Percentiles rank a stretch among this genome's conserved stretches.
Conservation (phyloP, 2,113 vertebrate genomes). For the Emberiza fucata region DNA sequence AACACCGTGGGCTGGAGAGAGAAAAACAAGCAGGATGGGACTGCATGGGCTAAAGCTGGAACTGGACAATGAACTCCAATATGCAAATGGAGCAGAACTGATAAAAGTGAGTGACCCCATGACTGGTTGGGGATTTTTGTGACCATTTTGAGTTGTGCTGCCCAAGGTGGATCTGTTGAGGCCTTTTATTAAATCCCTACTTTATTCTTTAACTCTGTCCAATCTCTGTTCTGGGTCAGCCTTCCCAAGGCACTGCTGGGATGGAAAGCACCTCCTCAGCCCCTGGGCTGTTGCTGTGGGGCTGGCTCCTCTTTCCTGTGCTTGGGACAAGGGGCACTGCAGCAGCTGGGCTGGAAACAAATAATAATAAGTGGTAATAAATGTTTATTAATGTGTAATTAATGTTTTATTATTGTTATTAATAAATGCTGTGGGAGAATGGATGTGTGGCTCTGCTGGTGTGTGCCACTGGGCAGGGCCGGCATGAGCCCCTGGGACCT, state of each 20-base stretch:
- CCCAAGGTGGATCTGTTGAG: too few relatives aligned
- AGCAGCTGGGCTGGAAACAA: not conserved
- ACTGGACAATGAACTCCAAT: too few relatives aligned
- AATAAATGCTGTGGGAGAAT: not conserved
- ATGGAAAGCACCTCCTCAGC: not conserved
- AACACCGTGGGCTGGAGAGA: not conserved
- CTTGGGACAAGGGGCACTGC: not conserved
- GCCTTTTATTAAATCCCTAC: too few relatives aligned
- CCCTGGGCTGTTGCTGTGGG: not conserved
- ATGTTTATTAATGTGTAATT: too few relatives aligned
- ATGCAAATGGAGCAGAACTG: not conserved
- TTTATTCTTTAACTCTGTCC: not conserved
- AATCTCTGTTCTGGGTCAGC: not conserved
- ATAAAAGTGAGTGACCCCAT: not conserved
- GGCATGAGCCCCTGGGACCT: accelerated
- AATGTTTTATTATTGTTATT: too few relatives aligned
- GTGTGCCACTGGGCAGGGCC: not conserved
- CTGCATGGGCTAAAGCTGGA: too few relatives aligned
- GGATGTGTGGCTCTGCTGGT: not conserved
- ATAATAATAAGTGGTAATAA: too few relatives aligned
- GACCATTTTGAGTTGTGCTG: not conserved
- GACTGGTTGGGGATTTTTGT: not conserved
- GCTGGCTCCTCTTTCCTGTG: accelerated
- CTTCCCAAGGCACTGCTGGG: not conserved
- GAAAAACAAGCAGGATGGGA: not conserved